Evolutionary conservation across 2,113 vertebrate genomes (phyloP).

Genomic region (Sus scrofa): T2T-Sscrofa CM000814.6:16554001-16554500

Average conservation of each 20-base stretch:
- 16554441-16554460: too few relatives aligned
- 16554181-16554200: neutral
- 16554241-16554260: conserved; percentile 18
- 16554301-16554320: conserved; percentile 45
- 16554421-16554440: too few relatives aligned
- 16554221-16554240: conserved; percentile 50
- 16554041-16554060: neutral
- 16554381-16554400: conserved; percentile 12
- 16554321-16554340: conserved; percentile 17
- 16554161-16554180: neutral
- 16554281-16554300: neutral
- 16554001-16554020: neutral
- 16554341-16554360: conserved; percentile 38
- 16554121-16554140: conserved; percentile 8
- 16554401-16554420: too few relatives aligned
- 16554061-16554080: neutral
- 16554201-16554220: neutral
- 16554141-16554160: neutral
- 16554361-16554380: neutral
- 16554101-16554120: conserved; percentile 56
- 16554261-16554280: conserved; percentile 46
- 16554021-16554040: neutral
- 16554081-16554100: conserved; percentile 15
- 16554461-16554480: too few relatives aligned
- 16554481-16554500: too few relatives aligned